A percentile compares a stretch with the other conserved stretches of the same genome.
Evolutionary conservation across 2,888 invertebrate species (phyloP).

Genomic region (Acanthococcus lagerstroemiae): DNA sequence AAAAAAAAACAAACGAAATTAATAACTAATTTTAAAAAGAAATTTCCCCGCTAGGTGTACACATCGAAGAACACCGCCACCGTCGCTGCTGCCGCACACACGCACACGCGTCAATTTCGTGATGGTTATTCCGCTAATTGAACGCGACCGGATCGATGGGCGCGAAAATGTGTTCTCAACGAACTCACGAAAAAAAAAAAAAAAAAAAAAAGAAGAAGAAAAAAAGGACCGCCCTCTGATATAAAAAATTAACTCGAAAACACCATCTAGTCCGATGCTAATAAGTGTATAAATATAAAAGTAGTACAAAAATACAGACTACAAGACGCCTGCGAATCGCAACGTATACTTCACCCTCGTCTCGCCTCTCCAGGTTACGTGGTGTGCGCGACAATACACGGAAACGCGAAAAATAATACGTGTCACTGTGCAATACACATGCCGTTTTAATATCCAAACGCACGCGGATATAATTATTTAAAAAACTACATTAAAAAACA

Average conservation of each 20-base stretch:
- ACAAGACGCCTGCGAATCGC: slow-evolving; percentile 4
- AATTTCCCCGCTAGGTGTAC: too few relatives aligned
- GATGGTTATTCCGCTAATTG: not conserved
- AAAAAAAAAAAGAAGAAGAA: not conserved
- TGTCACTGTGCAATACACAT: too few relatives aligned
- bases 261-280: not conserved
- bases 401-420: not conserved
- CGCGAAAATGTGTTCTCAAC: too few relatives aligned
- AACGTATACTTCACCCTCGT: not conserved
- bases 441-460: slow-evolving; percentile 2
- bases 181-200: too few relatives aligned
- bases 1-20: too few relatives aligned
- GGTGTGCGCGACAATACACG: not conserved
- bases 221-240: too few relatives aligned
- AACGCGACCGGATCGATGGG: not conserved
- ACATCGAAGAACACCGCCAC: too few relatives aligned
- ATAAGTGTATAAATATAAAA: not conserved
- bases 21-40: not conserved
- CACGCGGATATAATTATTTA: too few relatives aligned
- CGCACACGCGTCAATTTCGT: not conserved
- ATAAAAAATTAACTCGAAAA: too few relatives aligned
- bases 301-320: slow-evolving; percentile 1
- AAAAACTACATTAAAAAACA: too few relatives aligned
- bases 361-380: not conserved
- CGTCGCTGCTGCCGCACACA: not conserved